Base-by-base conservation (phyloP, 2,797 vertebrate species). In the Octomys mimax region DNA sequence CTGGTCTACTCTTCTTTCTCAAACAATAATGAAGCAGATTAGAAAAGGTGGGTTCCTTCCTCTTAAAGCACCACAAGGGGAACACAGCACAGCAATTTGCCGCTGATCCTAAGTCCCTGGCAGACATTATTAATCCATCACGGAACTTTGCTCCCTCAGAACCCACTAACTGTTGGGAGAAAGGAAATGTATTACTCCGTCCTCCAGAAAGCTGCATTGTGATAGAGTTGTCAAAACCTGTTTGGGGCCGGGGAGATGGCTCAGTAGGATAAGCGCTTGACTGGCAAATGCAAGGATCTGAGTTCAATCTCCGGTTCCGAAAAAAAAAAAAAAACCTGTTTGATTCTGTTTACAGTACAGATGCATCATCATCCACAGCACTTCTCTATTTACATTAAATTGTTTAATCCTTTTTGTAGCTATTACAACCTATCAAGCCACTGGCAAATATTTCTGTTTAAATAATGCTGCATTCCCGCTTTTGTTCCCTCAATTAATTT, bases 41-140 rank as follows among this genome's bases (percentile, higher is more conserved):
- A 87, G 18, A 11, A 87, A 66, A 89, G 22, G 7, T 9, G 1
- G 6, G 61, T 79, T 89, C 36, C 57, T 85, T 87, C 16, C 42
- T 86, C 5, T 82, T 84, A 81, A 77, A 4, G 61, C 5, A 73
- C 21, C 39, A 84, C 42, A 24, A 12, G 42, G 42, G 33, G 5
- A 87, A 87, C 49, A 88, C 0, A 59, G 28, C 26, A 36, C 42
- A 93, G 19, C 39, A 78, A 92, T 78, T 84, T 85, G 57, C 46
- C 46, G 22, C 22, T 94, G 54, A 84, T 18, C 24, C 0, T 3
- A n/a, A 73, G 71, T 49, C 39, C 39, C 42, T 14, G 62, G 13
- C 73, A 97, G 86, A 26, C 75, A 94, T 81, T 92, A 92, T 39
- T 80, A 94, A 83, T 95, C 52, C 87, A 39, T 81, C 6, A 61